phyloP scores from a whole-genome alignment of 1,140 invertebrate genomes.

The Zaprionus davidi region DNA sequence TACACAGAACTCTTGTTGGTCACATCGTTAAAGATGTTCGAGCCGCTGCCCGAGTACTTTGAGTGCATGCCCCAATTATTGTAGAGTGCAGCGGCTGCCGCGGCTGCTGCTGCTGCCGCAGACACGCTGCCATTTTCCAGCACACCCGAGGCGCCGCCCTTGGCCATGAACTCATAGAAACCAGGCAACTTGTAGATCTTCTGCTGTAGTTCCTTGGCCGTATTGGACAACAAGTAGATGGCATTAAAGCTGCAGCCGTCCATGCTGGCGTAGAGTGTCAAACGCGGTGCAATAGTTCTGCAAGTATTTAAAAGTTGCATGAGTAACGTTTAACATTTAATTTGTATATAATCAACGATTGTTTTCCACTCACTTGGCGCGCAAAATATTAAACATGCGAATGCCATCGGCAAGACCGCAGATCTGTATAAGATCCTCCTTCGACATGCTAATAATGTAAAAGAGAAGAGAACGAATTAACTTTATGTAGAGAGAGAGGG shows the following conservation, averaged over 20 bases:
- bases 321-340: neutral
- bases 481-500: neutral
- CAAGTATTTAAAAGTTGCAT: neutral
- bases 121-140: slow-evolving; percentile 54
- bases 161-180: slow-evolving; percentile 79
- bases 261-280: slow-evolving; percentile 92
- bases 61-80: slow-evolving; percentile 81
- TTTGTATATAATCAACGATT: neutral
- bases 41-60: slow-evolving; percentile 83
- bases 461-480: neutral
- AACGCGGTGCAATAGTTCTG: slow-evolving; percentile 89
- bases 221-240: slow-evolving; percentile 90
- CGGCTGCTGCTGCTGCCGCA: slow-evolving; percentile 39
- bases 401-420: slow-evolving; percentile 96
- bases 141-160: slow-evolving; percentile 44
- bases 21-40: slow-evolving; percentile 80
- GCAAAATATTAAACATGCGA: slow-evolving; percentile 94
- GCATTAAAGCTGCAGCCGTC: slow-evolving; percentile 90
- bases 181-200: slow-evolving; percentile 86
- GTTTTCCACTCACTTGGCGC: slow-evolving; percentile 88
- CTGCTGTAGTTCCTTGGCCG: slow-evolving; percentile 87
- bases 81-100: slow-evolving; percentile 53
- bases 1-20: slow-evolving; percentile 85
- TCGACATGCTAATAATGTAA: slow-evolving; percentile 88
- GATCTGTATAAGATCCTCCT: slow-evolving; percentile 96